Percentiles rank a stretch among this genome's conserved stretches.
These are phyloP conservation scores for Rhabdophis nuchalis DNA, from an alignment of 2,797 vertebrate species.

Conservation along the genomic window DNA sequence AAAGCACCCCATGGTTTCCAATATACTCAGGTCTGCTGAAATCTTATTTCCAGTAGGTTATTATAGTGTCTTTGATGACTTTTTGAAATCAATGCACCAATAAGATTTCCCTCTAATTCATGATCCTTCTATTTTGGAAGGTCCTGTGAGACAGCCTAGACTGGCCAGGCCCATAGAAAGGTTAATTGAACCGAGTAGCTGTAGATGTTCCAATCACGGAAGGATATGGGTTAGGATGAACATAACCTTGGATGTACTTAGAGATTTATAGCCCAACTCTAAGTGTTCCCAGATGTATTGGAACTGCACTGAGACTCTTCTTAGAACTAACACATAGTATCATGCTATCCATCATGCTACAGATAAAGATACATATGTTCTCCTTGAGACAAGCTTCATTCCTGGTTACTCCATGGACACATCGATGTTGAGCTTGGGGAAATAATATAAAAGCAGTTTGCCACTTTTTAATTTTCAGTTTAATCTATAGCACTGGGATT, in stretches of 20 bases:
- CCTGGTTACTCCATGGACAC: neutral
- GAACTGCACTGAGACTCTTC: neutral
- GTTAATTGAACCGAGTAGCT: neutral
- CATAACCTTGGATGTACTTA: neutral
- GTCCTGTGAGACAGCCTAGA: neutral
- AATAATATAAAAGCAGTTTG: neutral
- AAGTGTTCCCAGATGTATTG: neutral
- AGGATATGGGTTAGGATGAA: neutral
- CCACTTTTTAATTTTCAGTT: neutral
- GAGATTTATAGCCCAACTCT: neutral
- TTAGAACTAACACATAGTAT: neutral
- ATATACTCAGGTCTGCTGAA: neutral
- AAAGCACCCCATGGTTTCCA: neutral
- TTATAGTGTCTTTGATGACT: neutral
- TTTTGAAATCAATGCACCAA: neutral
- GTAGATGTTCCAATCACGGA: neutral
- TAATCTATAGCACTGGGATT: neutral
- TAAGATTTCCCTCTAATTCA: neutral
- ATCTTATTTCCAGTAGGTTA: neutral
- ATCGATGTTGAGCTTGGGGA: neutral
- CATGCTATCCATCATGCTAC: neutral
- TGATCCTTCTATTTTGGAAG: neutral
- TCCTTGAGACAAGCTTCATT: neutral
- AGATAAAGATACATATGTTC: neutral
- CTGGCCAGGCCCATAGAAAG: neutral